Evolutionary conservation across 2,888 invertebrate species (phyloP), one percentile per base, ranked within the genome.

Genomic region (Orthosia cruda): DNA sequence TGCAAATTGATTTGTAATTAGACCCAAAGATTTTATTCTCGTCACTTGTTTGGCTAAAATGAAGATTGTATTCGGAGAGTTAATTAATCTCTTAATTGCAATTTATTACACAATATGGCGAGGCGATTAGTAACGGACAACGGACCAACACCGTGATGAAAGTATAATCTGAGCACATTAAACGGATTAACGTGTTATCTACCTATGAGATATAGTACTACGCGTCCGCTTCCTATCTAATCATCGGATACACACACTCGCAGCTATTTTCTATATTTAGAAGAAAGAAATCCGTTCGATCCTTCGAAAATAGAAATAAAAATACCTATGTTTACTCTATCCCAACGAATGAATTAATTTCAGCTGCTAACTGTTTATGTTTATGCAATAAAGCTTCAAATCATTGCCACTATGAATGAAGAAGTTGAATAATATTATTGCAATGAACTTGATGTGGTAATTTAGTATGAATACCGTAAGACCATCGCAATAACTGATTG

Each of bases 91-190:
- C 40, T 20, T 67, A 63, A 71, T 61, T 71, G 20, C 16, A 59
- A 78, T 70, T 79, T 82, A 80, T 75, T 57, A 58, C 67, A 59
- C 61, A 73, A 50, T 26, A 74, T 55, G 57, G 65, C 32, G 68
- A 70, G 49, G 73, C 32, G 71, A 85, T 85, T 80, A 87, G 66
- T 79, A 61, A 59, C 70, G 75, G 54, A 54, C 64, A 79, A 78
- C 72, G 50, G 57, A 59, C 63, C 49, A 78, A 61, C 72, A 71
- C 69, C 70, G 70, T 81, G 78, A 86, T 81, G 72, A 71, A 77
- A 83, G 68, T 59, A 77, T 89, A 88, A 90, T 86, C 87, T 77
- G 62, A 72, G 68, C 64, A 84, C 80, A 81, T 85, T 88, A 81
- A 84, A 74, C 72, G 77, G 81, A 85, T 81, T 77, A 84, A 69